Conservation (phyloP, 1,140 invertebrate species). For the Aporrectodea caliginosa region DNA sequence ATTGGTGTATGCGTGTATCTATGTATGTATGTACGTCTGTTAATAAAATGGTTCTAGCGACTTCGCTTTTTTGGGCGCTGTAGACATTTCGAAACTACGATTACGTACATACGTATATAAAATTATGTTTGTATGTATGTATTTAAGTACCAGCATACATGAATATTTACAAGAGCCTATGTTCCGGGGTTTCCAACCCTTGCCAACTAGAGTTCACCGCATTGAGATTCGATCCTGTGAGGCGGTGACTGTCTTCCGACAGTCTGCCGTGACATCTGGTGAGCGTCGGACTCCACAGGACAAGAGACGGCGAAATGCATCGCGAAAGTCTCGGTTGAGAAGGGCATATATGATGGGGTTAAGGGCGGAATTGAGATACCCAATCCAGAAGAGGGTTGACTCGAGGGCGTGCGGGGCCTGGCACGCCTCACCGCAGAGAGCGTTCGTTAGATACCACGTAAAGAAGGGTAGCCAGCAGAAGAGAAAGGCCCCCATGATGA, state of each 20-base stretch:
- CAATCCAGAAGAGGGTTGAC: slow-evolving; percentile 80
- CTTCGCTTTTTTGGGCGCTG: no score
- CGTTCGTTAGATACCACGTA: slow-evolving; percentile 3
- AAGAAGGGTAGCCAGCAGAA: slow-evolving; percentile 26
- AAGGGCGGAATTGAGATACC: slow-evolving; percentile 93
- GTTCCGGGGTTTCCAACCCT: no score
- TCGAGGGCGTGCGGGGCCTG: background rate
- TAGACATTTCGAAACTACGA: no score
- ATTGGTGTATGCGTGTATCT: no score
- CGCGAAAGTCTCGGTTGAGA: slow-evolving; percentile 97
- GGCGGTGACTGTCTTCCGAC: background rate
- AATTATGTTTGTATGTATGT: no score
- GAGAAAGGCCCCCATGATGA: slow-evolving; percentile 13
- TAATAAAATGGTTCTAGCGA: no score
- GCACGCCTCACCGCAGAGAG: background rate
- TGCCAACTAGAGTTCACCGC: background rate
- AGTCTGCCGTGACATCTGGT: slow-evolving; percentile 16
- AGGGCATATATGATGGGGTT: slow-evolving; percentile 99
- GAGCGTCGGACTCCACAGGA: slow-evolving; percentile 58
- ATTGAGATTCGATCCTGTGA: background rate
- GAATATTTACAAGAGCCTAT: no score
- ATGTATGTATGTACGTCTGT: no score
- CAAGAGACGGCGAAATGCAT: slow-evolving; percentile 74
- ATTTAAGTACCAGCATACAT: no score
- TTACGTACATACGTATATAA: no score